Evolutionary conservation across 2,888 invertebrate species (phyloP).

Genomic region (Drosophila prostipennis): DNA sequence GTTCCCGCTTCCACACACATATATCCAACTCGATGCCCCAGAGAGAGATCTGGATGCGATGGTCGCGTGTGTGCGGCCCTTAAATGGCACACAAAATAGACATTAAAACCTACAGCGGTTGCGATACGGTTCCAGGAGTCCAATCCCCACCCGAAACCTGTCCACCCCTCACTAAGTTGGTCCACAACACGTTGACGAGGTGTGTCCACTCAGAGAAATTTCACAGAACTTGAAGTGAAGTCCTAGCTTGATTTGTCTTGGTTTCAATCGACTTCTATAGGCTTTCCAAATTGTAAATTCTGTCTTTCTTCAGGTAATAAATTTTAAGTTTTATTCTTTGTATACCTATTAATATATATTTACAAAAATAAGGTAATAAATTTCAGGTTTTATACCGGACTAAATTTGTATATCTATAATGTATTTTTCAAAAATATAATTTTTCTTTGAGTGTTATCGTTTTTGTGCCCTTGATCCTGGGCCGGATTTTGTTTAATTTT

Average conservation of each 20-base stretch:
- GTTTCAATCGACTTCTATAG: no score
- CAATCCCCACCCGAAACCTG: slow-evolving; percentile 13
- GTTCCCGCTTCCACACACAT: slow-evolving; percentile 4
- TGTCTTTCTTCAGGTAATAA: no score
- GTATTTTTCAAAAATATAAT: background rate
- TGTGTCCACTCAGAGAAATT: slow-evolving; percentile 29
- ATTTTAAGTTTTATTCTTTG: no score
- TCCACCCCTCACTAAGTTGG: slow-evolving; percentile 32
- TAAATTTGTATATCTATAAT: no score
- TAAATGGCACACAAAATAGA: slow-evolving; percentile 81
- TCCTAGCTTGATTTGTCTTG: no score
- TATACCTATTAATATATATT: no score
- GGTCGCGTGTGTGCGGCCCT: slow-evolving; percentile 68
- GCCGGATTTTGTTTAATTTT: slow-evolving; percentile 76
- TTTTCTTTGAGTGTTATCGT: background rate
- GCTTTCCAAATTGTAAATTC: no score
- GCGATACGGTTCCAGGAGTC: slow-evolving; percentile 33
- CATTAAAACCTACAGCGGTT: slow-evolving; percentile 64
- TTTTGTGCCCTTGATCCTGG: slow-evolving; percentile 21
- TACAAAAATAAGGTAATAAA: no score
- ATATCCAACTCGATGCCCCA: slow-evolving; percentile 6
- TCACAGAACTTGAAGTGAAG: no score
- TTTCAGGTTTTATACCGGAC: no score
- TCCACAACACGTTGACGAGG: slow-evolving; percentile 49
- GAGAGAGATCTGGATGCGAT: slow-evolving; percentile 23